These are phyloP conservation scores for Sakesphorus luctuosus DNA, from an alignment of 2,113 vertebrate species.

Conservation along the genomic window DNA sequence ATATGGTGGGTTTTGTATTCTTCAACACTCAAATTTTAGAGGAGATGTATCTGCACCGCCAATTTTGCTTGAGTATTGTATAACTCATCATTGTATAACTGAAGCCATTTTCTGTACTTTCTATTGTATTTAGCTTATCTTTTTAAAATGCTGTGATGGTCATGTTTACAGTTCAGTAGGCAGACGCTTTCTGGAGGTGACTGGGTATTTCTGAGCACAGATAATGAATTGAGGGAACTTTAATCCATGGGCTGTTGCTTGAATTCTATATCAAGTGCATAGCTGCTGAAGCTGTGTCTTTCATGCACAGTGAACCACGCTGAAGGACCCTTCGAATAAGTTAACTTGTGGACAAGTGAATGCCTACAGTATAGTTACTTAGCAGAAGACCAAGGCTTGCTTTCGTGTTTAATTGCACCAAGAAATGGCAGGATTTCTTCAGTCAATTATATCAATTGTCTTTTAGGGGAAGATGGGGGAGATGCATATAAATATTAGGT, in stretches of 20 bases:
- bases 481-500: neutral
- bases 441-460: neutral
- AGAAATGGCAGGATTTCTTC: neutral
- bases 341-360: neutral
- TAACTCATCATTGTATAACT: neutral
- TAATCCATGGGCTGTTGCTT: neutral
- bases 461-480: neutral
- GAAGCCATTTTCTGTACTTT: neutral
- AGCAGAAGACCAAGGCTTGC: neutral
- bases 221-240: conserved; percentile 8
- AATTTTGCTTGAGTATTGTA: neutral
- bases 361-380: neutral
- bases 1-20: neutral
- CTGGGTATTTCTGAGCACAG: neutral
- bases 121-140: conserved; percentile 13
- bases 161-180: neutral
- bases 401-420: neutral
- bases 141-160: neutral
- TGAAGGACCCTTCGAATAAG: neutral
- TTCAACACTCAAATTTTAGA: neutral
- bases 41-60: neutral
- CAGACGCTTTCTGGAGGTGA: neutral
- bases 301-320: neutral
- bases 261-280: neutral
- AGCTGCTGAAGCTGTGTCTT: conserved; percentile 17